A percentile compares a stretch with the other conserved stretches of the same genome.
phyloP scores from a whole-genome alignment of 92 coral and sea anemone species.

The Bergia sp. region DNA sequence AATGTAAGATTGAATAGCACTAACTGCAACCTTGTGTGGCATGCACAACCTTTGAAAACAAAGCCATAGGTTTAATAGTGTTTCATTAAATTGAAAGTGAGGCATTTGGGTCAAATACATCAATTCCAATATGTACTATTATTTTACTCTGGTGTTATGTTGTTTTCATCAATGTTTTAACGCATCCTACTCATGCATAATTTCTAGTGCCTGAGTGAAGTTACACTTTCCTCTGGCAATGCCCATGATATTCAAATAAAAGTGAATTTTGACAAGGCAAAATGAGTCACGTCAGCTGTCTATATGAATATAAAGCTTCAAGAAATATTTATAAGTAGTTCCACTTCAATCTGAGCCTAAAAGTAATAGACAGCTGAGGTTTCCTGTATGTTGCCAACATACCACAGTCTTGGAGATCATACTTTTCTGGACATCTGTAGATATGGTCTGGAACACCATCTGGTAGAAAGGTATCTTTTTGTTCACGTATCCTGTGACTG shows the following conservation, averaged over 20 bases:
- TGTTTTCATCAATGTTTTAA: conserved; percentile 17
- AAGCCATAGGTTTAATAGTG: too few relatives aligned
- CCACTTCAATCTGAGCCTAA: conserved; percentile 4
- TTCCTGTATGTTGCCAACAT: not conserved
- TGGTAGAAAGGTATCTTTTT: conserved; percentile 8
- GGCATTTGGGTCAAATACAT: not conserved
- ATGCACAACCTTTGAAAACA: too few relatives aligned
- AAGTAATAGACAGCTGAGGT: conserved; percentile 12
- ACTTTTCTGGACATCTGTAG: conserved; percentile 24
- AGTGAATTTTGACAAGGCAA: conserved; percentile 18
- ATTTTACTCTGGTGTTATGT: conserved; percentile 20
- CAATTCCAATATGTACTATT: conserved; percentile 15
- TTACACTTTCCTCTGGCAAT: conserved; percentile 9
- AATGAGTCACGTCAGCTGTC: conserved; percentile 9
- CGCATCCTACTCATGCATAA: conserved; percentile 12
- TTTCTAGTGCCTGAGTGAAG: conserved; percentile 18
- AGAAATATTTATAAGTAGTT: conserved; percentile 10
- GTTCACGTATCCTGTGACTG: conserved; percentile 19
- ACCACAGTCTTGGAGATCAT: conserved; percentile 10
- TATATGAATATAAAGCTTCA: conserved; percentile 22
- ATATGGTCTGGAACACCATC: conserved; percentile 24
- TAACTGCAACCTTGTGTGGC: too few relatives aligned
- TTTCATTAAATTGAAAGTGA: too few relatives aligned
- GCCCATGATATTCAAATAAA: conserved; percentile 6
- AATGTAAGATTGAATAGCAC: too few relatives aligned